phyloP scores from a whole-genome alignment of 2,113 vertebrate genomes.

The Ochotona curzoniae region DNA sequence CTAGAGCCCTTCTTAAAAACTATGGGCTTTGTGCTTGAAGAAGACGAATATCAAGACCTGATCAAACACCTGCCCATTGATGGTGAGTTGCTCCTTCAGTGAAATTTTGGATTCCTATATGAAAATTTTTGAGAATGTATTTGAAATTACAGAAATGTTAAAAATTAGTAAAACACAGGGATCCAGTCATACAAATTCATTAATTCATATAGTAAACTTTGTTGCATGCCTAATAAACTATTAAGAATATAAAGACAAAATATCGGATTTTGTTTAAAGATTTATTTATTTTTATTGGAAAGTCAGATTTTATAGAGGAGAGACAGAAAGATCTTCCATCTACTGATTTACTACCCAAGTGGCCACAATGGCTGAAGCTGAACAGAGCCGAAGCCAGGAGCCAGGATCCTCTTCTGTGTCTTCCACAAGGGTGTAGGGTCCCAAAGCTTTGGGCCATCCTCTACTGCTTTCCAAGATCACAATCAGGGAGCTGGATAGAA shows the following conservation, averaged over 20 bases:
- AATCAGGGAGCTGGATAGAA: no score
- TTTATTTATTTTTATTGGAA: no score
- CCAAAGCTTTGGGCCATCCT: no score
- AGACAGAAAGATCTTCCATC: no score
- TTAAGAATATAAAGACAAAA: slow-evolving; percentile 2
- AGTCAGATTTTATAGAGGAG: no score
- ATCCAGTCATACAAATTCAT: neutral
- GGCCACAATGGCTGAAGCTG: no score
- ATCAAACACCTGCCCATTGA: neutral
- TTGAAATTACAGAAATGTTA: neutral
- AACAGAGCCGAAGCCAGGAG: no score
- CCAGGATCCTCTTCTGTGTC: no score
- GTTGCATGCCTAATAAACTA: neutral
- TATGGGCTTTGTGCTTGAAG: neutral
- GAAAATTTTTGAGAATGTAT: slow-evolving; percentile 32
- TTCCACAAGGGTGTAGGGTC: no score
- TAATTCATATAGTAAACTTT: neutral
- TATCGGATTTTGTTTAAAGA: no score
- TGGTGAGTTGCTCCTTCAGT: slow-evolving; percentile 24
- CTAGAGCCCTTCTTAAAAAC: neutral
- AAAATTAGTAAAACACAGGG: neutral
- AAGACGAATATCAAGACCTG: slow-evolving; percentile 48
- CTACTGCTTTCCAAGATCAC: no score
- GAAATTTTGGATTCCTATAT: neutral
- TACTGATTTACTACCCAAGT: no score